Conservation (phyloP, 1,140 invertebrate genomes). For the Aplysia californica region DNA sequence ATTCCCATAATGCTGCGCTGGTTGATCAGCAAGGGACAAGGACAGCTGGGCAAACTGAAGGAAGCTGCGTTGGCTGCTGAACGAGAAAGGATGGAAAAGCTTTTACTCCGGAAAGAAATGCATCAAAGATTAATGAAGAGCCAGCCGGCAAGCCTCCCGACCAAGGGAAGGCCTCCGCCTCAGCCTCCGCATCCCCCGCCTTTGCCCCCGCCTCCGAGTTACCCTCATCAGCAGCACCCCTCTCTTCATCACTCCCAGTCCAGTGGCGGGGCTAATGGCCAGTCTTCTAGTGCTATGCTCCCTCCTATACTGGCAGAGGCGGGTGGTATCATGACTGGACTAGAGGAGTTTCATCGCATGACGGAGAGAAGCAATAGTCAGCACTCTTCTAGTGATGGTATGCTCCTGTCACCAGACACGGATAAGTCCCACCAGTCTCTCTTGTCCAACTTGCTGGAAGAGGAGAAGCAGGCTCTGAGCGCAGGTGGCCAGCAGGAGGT, state of each 20-base stretch:
- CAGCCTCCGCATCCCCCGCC: slow-evolving; percentile 31
- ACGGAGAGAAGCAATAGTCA: slow-evolving; percentile 33
- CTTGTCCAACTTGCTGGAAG: slow-evolving; percentile 13
- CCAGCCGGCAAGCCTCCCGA: slow-evolving; percentile 28
- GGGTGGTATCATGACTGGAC: neutral
- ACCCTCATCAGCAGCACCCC: slow-evolving; percentile 23
- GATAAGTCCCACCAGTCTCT: slow-evolving; percentile 19
- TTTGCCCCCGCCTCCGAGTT: slow-evolving; percentile 24
- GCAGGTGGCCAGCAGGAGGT: slow-evolving; percentile 36
- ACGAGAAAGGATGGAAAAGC: slow-evolving; percentile 6
- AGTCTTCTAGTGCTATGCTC: neutral
- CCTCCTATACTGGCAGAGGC: slow-evolving; percentile 3
- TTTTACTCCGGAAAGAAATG: slow-evolving; percentile 18
- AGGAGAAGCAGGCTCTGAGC: neutral
- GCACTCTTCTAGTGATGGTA: slow-evolving; percentile 20
- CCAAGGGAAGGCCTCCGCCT: slow-evolving; percentile 33
- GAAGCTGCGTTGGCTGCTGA: slow-evolving; percentile 34
- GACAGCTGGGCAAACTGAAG: slow-evolving; percentile 47
- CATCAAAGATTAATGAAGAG: slow-evolving; percentile 29
- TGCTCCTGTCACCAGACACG: slow-evolving; percentile 1
- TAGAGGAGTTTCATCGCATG: slow-evolving; percentile 12
- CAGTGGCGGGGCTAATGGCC: slow-evolving; percentile 2
- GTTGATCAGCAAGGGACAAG: slow-evolving; percentile 73
- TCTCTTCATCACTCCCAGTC: neutral
- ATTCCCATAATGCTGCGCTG: slow-evolving; percentile 89